These are phyloP conservation scores for Gasterosteus aculeatus DNA, from an alignment of 2,113 vertebrate species.

Conservation along the genomic window DNA sequence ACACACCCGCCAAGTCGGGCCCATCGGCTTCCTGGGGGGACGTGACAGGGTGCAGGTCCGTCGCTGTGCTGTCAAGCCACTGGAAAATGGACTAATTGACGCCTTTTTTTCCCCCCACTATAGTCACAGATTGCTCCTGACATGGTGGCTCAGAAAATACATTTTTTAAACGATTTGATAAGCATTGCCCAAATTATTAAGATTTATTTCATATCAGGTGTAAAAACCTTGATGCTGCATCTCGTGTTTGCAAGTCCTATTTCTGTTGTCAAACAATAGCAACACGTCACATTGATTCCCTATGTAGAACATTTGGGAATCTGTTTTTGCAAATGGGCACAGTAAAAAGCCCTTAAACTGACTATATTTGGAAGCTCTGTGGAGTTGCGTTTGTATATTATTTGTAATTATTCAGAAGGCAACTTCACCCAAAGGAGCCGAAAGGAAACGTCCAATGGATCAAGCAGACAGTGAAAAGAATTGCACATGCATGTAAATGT, in stretches of 20 bases:
- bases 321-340: constrained; percentile 18
- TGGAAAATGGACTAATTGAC: constrained; percentile 23
- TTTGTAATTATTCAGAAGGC: constrained; percentile 15
- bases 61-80: constrained; percentile 27
- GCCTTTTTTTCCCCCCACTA: constrained; percentile 3
- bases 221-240: not conserved
- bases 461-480: not conserved
- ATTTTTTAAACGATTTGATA: constrained; percentile 10
- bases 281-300: constrained; percentile 30
- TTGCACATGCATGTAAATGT: not conserved
- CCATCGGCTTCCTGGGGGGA: constrained; percentile 22
- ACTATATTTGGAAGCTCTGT: constrained; percentile 15
- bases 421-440: not conserved
- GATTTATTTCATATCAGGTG: not conserved
- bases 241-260: not conserved
- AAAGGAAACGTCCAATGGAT: not conserved
- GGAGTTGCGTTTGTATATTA: constrained; percentile 7
- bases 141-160: constrained; percentile 7
- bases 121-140: constrained; percentile 27
- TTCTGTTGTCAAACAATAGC: constrained; percentile 14
- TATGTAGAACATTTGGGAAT: constrained; percentile 19
- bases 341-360: constrained; percentile 22
- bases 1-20: constrained; percentile 9
- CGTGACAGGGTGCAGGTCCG: constrained; percentile 62
- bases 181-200: constrained; percentile 1